Evolutionary conservation across 1,140 invertebrate genomes (phyloP), one percentile per base, ranked within the genome.

Genomic region (Adelges cooleyi): DNA sequence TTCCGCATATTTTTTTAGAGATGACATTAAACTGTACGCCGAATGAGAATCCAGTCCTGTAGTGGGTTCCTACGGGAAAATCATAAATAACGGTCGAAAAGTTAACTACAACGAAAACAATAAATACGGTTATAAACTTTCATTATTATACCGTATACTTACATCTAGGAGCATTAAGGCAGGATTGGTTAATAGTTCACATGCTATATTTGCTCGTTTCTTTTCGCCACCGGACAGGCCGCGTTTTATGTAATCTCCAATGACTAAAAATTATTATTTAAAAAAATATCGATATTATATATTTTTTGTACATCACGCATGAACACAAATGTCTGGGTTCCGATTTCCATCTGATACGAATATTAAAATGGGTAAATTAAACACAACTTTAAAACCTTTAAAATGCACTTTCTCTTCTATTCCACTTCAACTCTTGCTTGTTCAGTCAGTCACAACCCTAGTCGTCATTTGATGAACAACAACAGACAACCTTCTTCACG

Each of bases 221-320:
- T 89, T 91, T 71, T 92, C 89, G 15, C 89, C 89, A 6, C 89
- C 89, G 17, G 89, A 91, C 5, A 92, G 75, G 27, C 89, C 89
- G 66, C 86, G 77, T 69, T 84, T 86, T 51, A 86, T 77, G 68
- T 86, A 83, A 73, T 90, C 87, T 10, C 89, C 89, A 69, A 92
- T 88, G 70, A 87, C 83, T 86, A 71, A 20, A 74, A 73, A 48
- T 46, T 68, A 68, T 33, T n/a, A n/a, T n/a, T n/a, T n/a, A n/a
- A n/a, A n/a, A n/a, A n/a, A n/a, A n/a, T n/a, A n/a, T n/a, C n/a
- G n/a, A n/a, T n/a, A n/a, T n/a, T n/a, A n/a, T n/a, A n/a, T n/a
- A n/a, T n/a, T n/a, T n/a, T n/a, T n/a, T n/a, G n/a, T n/a, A n/a
- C n/a, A n/a, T n/a, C n/a, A n/a, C n/a, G n/a, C n/a, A n/a, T n/a